Conservation (phyloP, 2,888 invertebrate species). For the Alitta virens region DNA sequence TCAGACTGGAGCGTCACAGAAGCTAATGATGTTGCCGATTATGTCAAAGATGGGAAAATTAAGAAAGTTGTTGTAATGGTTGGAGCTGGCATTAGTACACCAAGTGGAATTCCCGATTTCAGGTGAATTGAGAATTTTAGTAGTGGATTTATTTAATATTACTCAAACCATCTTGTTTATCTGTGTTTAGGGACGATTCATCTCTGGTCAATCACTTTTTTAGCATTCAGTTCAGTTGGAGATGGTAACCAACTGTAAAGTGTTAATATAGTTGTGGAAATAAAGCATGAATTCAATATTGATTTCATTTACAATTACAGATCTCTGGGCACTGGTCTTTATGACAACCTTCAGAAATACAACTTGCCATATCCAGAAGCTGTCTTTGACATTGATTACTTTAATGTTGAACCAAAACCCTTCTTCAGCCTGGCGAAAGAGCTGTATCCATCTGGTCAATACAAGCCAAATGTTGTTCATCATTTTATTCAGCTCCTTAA, state of each 20-base stretch:
- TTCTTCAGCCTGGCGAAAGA: slow-evolving; percentile 90
- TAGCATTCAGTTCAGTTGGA: too few relatives aligned
- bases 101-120: slow-evolving; percentile 53
- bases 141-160: too few relatives aligned
- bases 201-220: too few relatives aligned
- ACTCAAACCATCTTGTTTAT: too few relatives aligned
- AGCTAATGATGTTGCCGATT: too few relatives aligned
- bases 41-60: not conserved
- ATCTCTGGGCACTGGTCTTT: slow-evolving; percentile 87
- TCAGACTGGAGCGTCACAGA: too few relatives aligned
- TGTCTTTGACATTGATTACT: slow-evolving; percentile 87
- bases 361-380: slow-evolving; percentile 87
- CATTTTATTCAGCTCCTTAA: slow-evolving; percentile 56
- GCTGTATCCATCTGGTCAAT: slow-evolving; percentile 74
- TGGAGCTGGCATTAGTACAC: slow-evolving; percentile 53
- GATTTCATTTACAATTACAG: too few relatives aligned
- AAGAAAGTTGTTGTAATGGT: slow-evolving; percentile 49
- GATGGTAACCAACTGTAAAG: too few relatives aligned
- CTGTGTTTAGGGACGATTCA: too few relatives aligned
- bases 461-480: slow-evolving; percentile 57
- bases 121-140: slow-evolving; percentile 29
- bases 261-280: too few relatives aligned
- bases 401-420: slow-evolving; percentile 79
- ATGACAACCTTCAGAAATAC: slow-evolving; percentile 86
- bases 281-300: too few relatives aligned